Base-by-base conservation (phyloP, 2,888 invertebrate genomes). In the Nephrotoma guestfalica region DNA sequence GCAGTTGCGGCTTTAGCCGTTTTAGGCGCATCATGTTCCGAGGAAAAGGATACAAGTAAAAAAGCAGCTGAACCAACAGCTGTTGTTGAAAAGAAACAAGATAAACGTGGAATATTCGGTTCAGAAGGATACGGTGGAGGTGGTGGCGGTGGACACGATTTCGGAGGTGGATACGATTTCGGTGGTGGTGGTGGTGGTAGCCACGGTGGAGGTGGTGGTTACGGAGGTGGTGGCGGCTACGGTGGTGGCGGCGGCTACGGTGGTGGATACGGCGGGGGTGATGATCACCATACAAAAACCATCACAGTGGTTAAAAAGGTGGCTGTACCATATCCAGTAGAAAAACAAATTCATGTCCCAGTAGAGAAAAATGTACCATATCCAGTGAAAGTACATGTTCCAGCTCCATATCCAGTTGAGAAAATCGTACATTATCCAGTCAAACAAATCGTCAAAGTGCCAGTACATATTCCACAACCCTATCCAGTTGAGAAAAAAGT, bases 291-390 rank as follows among this genome's bases (percentile, higher is more conserved):
- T 85, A 93, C 93, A 88, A 95, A 94, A 91, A 94, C 94, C 11
- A 92, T 95, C 88, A 95, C 95, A 11, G 92, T 94, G 86, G 92
- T 94, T 86, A 96, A 95, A 90, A 96, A 96, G 88, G 94, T 96
- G 41, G 93, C 94, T 30, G 94, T 94, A 41, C 95, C 95, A 0
- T 95, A 95, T 89, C 95, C 95, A 45, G 95, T 96, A 0, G 95
- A 95, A 89, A 95, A 95, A 89, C 94, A 93, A 89, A 93, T 95
- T 87, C 95, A 94, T 86, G 93, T 93, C 89, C 95, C 95, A 43
- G 95, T 94, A 43, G 93, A 93, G 88, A 93, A 92, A 89, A 92
- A 92, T 83, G 90, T 94, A 40, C 94, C 92, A 7, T 92, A 92
- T 86, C 94, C 94, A 88, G 93, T 94, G 41, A 93, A 94, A 90